A percentile compares a stretch with the other conserved stretches of the same genome.
These are phyloP conservation scores for Bacillus rossius DNA, from an alignment of 1,140 invertebrate genomes.

Conservation along the genomic window DNA sequence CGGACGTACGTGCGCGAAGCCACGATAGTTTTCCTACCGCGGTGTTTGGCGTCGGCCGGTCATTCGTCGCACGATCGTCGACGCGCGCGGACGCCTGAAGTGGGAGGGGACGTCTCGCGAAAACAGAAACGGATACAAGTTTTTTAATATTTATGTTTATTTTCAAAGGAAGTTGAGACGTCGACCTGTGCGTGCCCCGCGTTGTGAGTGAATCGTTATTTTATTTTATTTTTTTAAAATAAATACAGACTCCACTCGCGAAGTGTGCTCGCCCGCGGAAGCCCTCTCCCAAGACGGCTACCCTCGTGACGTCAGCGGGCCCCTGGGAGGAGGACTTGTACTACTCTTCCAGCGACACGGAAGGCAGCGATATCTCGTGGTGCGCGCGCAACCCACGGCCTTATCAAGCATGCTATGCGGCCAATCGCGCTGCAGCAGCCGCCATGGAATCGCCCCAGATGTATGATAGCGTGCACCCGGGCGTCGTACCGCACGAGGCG, in stretches of 20 bases:
- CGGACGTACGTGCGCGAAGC: constrained; percentile 2
- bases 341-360: constrained; percentile 6
- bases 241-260: neutral
- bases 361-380: neutral
- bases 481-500: neutral
- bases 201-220: neutral
- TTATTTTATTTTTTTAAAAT: neutral
- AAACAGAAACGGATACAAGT: neutral
- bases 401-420: constrained; percentile 13
- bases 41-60: constrained; percentile 9
- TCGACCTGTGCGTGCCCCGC: neutral
- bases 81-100: neutral
- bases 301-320: neutral
- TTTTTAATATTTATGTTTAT: neutral
- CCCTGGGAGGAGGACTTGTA: constrained; percentile 11
- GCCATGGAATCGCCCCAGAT: constrained; percentile 20
- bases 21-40: constrained; percentile 10
- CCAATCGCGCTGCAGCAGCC: neutral
- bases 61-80: constrained; percentile 11
- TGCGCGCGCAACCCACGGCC: neutral
- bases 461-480: constrained; percentile 12
- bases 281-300: neutral
- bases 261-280: neutral
- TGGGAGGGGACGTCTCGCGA: neutral
- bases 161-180: constrained; percentile 3